Conservation (phyloP, 2,888 invertebrate species). For the Deilephila elpenor region DNA sequence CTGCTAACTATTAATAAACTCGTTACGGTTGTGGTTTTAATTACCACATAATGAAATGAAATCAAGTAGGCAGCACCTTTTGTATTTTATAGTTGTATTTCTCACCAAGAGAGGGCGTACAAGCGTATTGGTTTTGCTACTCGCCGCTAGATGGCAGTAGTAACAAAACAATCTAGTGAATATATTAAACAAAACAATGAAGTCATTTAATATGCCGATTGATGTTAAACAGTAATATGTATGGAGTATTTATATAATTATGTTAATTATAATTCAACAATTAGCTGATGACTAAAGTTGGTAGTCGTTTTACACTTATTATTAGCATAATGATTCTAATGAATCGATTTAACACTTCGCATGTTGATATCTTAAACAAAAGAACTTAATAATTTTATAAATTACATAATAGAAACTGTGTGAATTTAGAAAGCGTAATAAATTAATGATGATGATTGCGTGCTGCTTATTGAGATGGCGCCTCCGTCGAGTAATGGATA, state of each 20-base stretch:
- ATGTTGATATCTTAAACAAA: neutral
- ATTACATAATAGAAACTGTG: too few species aligned
- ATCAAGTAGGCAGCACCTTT: neutral
- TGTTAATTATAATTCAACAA: conserved; percentile 15
- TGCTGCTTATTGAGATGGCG: too few species aligned
- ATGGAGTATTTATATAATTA: conserved; percentile 18
- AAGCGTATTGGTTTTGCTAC: conserved; percentile 5
- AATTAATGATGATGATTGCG: too few species aligned
- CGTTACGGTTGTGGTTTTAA: neutral
- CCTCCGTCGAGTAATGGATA: too few species aligned
- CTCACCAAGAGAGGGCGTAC: conserved; percentile 46
- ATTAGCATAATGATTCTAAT: conserved; percentile 14
- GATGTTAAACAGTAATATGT: neutral
- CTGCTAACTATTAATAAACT: conserved; percentile 3
- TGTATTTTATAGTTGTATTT: conserved; percentile 32
- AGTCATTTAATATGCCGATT: conserved; percentile 15
- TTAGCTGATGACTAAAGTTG: conserved; percentile 7
- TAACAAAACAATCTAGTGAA: neutral
- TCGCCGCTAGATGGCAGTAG: conserved; percentile 29
- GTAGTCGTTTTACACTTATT: neutral
- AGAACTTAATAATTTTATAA: too few species aligned
- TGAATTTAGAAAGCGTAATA: too few species aligned
- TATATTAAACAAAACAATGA: conserved; percentile 14
- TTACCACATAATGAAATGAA: neutral
- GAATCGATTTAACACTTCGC: neutral